These are phyloP conservation scores for Oscheius sp. DNA, from an alignment of 2,888 invertebrate genomes.

Conservation along the genomic window DNA sequence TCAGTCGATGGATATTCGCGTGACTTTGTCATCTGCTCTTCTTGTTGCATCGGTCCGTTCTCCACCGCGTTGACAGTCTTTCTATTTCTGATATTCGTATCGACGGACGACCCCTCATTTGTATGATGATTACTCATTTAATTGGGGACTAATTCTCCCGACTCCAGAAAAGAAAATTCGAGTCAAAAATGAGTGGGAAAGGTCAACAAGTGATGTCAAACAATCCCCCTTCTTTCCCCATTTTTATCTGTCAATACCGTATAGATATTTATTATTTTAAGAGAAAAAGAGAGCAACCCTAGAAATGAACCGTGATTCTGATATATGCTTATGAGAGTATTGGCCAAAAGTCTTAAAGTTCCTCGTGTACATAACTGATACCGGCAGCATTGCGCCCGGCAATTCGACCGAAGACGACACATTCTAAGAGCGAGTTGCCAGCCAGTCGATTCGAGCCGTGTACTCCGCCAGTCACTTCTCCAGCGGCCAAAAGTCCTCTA, in stretches of 20 bases:
- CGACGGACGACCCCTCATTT: not conserved
- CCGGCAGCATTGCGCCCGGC: conserved; percentile 66
- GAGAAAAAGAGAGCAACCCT: not conserved
- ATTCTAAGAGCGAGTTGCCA: conserved; percentile 73
- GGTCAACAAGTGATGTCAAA: conserved; percentile 1
- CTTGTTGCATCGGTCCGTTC: too few relatives aligned
- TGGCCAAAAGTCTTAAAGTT: conserved; percentile 10
- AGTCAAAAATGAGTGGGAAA: not conserved
- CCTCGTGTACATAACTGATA: conserved; percentile 40
- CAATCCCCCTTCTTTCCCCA: not conserved
- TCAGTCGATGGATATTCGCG: not conserved
- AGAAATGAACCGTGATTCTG: conserved; percentile 8
- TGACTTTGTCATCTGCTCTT: not conserved
- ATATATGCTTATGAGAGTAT: not conserved
- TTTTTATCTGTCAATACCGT: too few relatives aligned
- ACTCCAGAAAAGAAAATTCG: not conserved
- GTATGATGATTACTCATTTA: not conserved
- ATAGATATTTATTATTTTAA: too few relatives aligned
- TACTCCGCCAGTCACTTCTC: conserved; percentile 73
- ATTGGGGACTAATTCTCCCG: not conserved
- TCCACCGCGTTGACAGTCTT: too few relatives aligned
- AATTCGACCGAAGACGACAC: conserved; percentile 73
- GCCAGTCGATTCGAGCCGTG: conserved; percentile 72
- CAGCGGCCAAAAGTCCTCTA: conserved; percentile 70
- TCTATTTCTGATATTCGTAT: too few relatives aligned